A percentile compares a stretch with the other conserved stretches of the same genome.
Evolutionary conservation across 1,140 invertebrate genomes (phyloP).

Genomic region (Bombus polaris): DNA sequence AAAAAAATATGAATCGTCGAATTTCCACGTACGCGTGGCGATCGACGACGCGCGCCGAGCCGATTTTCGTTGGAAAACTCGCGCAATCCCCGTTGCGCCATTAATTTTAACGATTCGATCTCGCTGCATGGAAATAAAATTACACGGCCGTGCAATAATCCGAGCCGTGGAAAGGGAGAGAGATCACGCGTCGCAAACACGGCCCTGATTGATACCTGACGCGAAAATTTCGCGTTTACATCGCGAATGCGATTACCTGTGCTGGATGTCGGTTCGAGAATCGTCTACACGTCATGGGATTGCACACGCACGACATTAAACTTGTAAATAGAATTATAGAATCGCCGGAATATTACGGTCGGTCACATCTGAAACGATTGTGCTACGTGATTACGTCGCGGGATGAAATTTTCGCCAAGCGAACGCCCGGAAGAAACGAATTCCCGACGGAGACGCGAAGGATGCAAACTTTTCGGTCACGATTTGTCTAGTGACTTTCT

Average conservation of each 20-base stretch:
- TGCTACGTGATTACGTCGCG: too few relatives aligned
- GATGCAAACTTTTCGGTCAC: neutral
- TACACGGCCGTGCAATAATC: slow-evolving; percentile 8
- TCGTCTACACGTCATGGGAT: too few relatives aligned
- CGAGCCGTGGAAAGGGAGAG: neutral
- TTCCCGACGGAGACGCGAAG: neutral
- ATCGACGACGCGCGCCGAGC: too few relatives aligned
- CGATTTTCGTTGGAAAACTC: neutral
- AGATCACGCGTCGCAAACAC: slow-evolving; percentile 13
- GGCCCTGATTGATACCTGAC: slow-evolving; percentile 30
- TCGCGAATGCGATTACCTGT: neutral
- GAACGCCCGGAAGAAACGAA: neutral
- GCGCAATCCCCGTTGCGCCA: neutral
- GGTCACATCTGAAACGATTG: too few relatives aligned
- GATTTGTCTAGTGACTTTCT: slow-evolving; percentile 12
- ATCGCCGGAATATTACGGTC: neutral
- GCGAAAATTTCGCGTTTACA: slow-evolving; percentile 23
- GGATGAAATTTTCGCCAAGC: neutral
- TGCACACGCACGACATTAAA: neutral
- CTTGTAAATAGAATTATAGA: slow-evolving; percentile 28
- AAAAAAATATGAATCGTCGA: neutral
- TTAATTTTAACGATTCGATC: slow-evolving; percentile 34
- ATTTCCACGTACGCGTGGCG: neutral
- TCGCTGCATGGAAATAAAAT: slow-evolving; percentile 14
- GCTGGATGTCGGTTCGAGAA: too few relatives aligned